Conservation (phyloP, 2,797 vertebrate genomes). For the Myripristis jacobus region DNA sequence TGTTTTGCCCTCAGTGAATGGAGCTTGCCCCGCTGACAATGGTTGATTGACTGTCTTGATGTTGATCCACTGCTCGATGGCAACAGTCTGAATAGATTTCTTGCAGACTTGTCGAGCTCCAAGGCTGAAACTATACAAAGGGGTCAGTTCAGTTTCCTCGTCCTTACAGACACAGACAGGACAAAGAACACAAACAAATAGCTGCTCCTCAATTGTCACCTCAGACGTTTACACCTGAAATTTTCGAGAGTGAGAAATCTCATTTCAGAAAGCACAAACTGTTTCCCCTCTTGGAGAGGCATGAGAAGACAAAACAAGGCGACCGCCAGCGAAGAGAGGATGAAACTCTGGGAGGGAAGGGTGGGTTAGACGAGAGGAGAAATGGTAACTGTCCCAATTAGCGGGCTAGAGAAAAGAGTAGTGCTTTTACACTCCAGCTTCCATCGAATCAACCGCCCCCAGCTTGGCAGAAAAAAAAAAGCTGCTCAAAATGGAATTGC, state of each 20-base stretch:
- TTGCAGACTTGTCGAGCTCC: too few species aligned
- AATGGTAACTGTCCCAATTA: slow-evolving; percentile 78
- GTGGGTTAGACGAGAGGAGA: slow-evolving; percentile 57
- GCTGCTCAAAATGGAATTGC: slow-evolving; percentile 73
- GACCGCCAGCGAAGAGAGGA: slow-evolving; percentile 49
- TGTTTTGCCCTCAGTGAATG: background rate
- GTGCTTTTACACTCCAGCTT: slow-evolving; percentile 66
- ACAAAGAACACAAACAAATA: too few species aligned
- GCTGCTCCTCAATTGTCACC: slow-evolving; percentile 32
- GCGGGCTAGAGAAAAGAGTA: slow-evolving; percentile 71
- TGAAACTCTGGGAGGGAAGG: slow-evolving; percentile 49
- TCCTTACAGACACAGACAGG: background rate
- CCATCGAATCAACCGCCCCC: slow-evolving; percentile 74
- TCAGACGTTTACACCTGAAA: slow-evolving; percentile 45
- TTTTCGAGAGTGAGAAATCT: slow-evolving; percentile 18
- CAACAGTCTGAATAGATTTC: too few species aligned
- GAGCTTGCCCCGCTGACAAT: background rate
- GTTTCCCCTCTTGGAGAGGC: slow-evolving; percentile 41
- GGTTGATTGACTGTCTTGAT: background rate
- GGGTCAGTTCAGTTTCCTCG: slow-evolving; percentile 10
- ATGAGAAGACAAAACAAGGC: slow-evolving; percentile 58
- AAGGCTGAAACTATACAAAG: too few species aligned
- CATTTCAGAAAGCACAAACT: slow-evolving; percentile 29
- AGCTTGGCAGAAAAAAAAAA: slow-evolving; percentile 70
- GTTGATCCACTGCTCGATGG: too few species aligned